Evolutionary conservation across 2,888 invertebrate genomes (phyloP).

Genomic region (Catonia carolina): DNA sequence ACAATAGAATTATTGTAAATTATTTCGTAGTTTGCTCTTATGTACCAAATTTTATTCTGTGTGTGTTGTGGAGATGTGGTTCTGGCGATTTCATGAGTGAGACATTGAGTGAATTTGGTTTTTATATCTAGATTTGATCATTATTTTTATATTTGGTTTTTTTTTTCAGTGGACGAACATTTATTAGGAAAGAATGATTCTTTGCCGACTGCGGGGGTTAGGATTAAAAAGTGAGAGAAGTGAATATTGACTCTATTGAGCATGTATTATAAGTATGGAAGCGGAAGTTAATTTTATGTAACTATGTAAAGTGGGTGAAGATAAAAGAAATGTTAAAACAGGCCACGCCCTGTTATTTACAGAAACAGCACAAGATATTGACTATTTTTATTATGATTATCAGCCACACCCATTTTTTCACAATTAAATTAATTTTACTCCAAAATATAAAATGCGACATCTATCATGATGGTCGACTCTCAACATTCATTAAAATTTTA

Average conservation of each 20-base stretch:
- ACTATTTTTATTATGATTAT: not conserved
- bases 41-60: too few relatives aligned
- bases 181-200: slow-evolving; percentile 68
- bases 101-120: too few relatives aligned
- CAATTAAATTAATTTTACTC: too few relatives aligned
- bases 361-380: not conserved
- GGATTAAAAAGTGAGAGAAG: slow-evolving; percentile 9
- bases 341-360: slow-evolving; percentile 5
- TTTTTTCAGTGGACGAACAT: slow-evolving; percentile 71
- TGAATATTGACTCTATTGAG: slow-evolving; percentile 9
- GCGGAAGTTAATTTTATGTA: not conserved
- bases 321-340: not conserved
- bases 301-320: not conserved
- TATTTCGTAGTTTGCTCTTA: too few relatives aligned
- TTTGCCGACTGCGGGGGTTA: slow-evolving; percentile 16
- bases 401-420: slow-evolving; percentile 9
- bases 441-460: too few relatives aligned
- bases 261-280: not conserved
- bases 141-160: too few relatives aligned
- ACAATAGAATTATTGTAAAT: too few relatives aligned
- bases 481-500: too few relatives aligned
- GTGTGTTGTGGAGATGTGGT: too few relatives aligned
- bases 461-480: too few relatives aligned
- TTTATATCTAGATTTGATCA: too few relatives aligned
- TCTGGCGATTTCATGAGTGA: too few relatives aligned